Conservation (phyloP, 2,888 invertebrate genomes). For the Drosophila monieri region DNA sequence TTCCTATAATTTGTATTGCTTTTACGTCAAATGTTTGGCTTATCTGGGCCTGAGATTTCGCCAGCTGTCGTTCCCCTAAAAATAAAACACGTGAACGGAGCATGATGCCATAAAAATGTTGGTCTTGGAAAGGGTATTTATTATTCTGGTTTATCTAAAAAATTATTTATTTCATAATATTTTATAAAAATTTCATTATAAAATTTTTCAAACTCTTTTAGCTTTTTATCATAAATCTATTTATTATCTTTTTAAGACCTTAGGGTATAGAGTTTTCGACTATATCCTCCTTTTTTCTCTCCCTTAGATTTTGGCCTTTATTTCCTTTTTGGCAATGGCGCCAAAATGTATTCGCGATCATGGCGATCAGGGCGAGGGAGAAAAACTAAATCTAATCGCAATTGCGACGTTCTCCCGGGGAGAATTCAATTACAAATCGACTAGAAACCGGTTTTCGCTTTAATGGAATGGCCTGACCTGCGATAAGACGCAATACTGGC, state of each 20-base stretch:
- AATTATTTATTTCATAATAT: too few relatives aligned
- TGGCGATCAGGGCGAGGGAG: background rate
- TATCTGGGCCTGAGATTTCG: constrained; percentile 23
- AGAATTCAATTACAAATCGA: constrained; percentile 4
- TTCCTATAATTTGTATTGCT: background rate
- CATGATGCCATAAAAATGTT: constrained; percentile 15
- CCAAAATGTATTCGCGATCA: constrained; percentile 27
- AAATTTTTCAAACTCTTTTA: too few relatives aligned
- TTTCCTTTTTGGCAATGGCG: constrained; percentile 44
- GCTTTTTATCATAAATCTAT: too few relatives aligned
- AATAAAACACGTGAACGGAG: constrained; percentile 38
- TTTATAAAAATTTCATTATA: too few relatives aligned
- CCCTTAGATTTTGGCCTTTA: constrained; percentile 4
- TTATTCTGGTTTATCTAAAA: too few relatives aligned
- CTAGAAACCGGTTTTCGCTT: constrained; percentile 34
- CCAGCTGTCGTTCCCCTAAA: constrained; percentile 24
- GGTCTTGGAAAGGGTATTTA: background rate
- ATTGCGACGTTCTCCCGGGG: constrained; percentile 63
- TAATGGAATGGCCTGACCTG: constrained; percentile 38
- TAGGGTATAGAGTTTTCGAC: background rate
- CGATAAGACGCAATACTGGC: constrained; percentile 47
- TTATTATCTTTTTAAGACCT: too few relatives aligned
- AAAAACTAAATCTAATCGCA: constrained; percentile 43
- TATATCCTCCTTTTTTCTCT: constrained; percentile 10
- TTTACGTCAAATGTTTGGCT: constrained; percentile 6